These are phyloP conservation scores for Turdus rufiventris DNA, from an alignment of 2,113 vertebrate genomes.

Conservation along the genomic window DNA sequence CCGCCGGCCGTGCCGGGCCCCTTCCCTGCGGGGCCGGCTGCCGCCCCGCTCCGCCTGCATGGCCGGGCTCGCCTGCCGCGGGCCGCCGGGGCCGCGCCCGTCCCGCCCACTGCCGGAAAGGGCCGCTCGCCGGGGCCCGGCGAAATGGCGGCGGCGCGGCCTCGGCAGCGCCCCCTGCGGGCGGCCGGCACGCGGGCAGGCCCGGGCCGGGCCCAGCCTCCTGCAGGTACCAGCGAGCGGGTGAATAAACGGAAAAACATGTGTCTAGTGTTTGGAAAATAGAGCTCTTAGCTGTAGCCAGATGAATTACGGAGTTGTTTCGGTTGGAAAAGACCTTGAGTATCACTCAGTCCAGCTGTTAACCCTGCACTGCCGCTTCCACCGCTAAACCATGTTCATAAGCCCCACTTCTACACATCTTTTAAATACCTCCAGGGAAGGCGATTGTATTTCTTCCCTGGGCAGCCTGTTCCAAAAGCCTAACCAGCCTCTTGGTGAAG, in stretches of 20 bases:
- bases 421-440: background rate
- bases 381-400: fast-evolving
- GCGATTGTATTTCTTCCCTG: fast-evolving
- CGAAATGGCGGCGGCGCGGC: background rate
- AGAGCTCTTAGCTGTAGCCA: fast-evolving
- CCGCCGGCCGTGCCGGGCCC: background rate
- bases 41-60: background rate
- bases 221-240: fast-evolving
- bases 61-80: background rate
- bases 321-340: background rate
- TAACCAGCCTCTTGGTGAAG: background rate
- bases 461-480: background rate
- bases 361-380: too few species aligned
- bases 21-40: background rate
- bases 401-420: fast-evolving
- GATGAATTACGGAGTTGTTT: too few species aligned
- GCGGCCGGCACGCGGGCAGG: background rate
- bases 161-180: background rate
- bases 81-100: too few species aligned
- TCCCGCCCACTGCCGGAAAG: too few species aligned
- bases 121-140: background rate
- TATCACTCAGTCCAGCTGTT: fast-evolving
- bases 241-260: fast-evolving
- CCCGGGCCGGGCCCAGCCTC: fast-evolving
- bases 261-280: background rate